A percentile compares a stretch with the other conserved stretches of the same genome.
phyloP scores from a whole-genome alignment of 2,888 invertebrate species.

The Pyrrhosoma nymphula region DNA sequence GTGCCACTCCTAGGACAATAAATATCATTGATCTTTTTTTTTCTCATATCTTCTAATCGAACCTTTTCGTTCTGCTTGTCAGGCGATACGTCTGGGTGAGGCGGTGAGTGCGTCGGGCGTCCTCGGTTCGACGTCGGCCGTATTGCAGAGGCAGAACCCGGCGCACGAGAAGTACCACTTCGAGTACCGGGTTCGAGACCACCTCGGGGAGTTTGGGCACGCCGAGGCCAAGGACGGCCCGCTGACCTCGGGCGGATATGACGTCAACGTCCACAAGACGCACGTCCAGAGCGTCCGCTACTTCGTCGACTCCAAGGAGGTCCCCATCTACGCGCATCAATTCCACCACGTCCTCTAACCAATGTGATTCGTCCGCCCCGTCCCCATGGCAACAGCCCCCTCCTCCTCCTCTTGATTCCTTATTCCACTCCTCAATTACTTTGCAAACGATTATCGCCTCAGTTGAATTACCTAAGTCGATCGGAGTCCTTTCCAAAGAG shows the following conservation, averaged over 20 bases:
- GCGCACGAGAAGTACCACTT: conserved; percentile 29
- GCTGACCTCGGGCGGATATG: conserved; percentile 48
- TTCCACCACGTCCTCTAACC: not conserved
- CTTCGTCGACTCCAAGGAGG: conserved; percentile 47
- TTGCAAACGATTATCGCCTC: not conserved
- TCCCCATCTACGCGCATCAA: conserved; percentile 24
- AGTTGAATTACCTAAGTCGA: not conserved
- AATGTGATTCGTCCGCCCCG: not conserved
- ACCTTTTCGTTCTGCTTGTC: not conserved
- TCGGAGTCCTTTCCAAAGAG: not conserved
- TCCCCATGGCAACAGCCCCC: not conserved
- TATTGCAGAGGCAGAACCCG: conserved; percentile 44
- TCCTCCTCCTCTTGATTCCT: not conserved
- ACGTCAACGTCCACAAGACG: conserved; percentile 49
- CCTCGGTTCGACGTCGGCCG: not conserved
- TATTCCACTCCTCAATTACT: not conserved
- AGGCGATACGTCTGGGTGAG: conserved; percentile 47
- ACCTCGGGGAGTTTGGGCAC: conserved; percentile 42
- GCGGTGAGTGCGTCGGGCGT: not conserved
- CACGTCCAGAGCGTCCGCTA: conserved; percentile 55
- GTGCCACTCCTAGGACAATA: too few species aligned
- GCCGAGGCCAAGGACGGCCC: conserved; percentile 46
- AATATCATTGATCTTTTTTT: too few species aligned
- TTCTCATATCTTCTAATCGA: too few species aligned
- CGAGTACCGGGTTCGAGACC: conserved; percentile 60